These are phyloP conservation scores for Mythimna loreyi DNA, from an alignment of 2,888 invertebrate genomes.

Conservation along the genomic window DNA sequence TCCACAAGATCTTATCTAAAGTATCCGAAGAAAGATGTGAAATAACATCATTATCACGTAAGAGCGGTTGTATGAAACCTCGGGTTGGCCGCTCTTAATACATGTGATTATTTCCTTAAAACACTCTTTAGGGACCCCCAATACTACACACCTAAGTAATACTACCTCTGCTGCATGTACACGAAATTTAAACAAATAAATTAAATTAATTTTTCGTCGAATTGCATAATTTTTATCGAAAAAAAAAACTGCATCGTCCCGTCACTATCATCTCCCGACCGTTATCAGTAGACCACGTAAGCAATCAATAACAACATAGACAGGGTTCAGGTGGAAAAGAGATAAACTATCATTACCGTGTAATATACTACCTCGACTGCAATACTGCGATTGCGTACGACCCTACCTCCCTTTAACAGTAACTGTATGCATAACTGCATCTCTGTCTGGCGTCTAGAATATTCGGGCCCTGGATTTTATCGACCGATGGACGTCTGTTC, in stretches of 20 bases:
- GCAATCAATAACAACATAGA: constrained; percentile 5
- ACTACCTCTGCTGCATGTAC: too few relatives aligned
- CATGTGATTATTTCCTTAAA: too few relatives aligned
- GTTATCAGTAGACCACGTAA: background rate
- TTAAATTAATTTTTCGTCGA: too few relatives aligned
- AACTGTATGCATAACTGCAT: background rate
- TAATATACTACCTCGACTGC: background rate
- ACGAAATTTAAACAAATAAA: too few relatives aligned
- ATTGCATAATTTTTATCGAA: background rate
- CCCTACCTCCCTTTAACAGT: background rate
- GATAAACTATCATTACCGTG: constrained; percentile 6
- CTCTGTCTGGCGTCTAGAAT: background rate
- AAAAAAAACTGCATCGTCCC: background rate
- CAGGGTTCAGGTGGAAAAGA: constrained; percentile 17
- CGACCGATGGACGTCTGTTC: background rate
- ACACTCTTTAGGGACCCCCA: too few relatives aligned
- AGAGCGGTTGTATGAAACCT: too few relatives aligned
- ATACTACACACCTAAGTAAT: too few relatives aligned
- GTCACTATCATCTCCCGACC: background rate
- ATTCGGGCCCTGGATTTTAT: constrained; percentile 1
- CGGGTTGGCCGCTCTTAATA: too few relatives aligned
- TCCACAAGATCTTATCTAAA: too few relatives aligned
- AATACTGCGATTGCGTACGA: constrained; percentile 8
- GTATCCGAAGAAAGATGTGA: too few relatives aligned
- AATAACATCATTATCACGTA: too few relatives aligned